Evolutionary conservation across 2,888 invertebrate genomes (phyloP), one percentile per base, ranked within the genome.

Genomic region (Synergus japonicus): DNA sequence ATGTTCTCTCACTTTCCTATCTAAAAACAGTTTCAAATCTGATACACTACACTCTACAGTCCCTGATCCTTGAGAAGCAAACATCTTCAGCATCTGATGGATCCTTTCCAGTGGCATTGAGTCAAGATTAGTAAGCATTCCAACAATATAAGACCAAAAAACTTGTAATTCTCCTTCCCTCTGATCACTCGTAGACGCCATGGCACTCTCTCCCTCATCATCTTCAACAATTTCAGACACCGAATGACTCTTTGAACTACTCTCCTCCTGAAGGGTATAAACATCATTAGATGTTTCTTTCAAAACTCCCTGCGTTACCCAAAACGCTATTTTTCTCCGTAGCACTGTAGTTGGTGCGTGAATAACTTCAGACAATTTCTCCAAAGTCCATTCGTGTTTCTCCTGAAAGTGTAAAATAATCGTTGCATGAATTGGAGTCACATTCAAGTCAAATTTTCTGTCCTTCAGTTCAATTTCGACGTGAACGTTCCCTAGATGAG

Each of bases 141-240:
- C 98, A 67, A 98, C 97, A 87, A 99, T 98, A 89, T 98, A 99
- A 0, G 98, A 97, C 99, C 99, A 99, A 92, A 98, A 98, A 67
- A 96, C 95, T 94, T 98, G 98, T 79, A 98, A 93, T 91, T 98
- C 98, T 87, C 98, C 98, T 92, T 98, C 98, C 80, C 98, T 94
- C 91, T 98, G 98, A 90, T 98, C 98, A 91, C 97, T 97, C 1
- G 97, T 96, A 29, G 98, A 98, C 1, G 98, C 98, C 97, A 98
- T 97, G 0, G 97, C 98, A 90, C 98, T 98, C 92, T 98, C 98
- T 0, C 95, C 93, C 91, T 98, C 98, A 87, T 97, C 98, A 91
- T 98, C 98, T 87, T 97, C 97, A 84, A 96, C 95, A 46, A 94
- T 92, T 84, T 96, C 95, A 78, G 93, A 93, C 2, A 85, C 41